Base-by-base conservation (phyloP, 1,140 invertebrate species). In the Drosophila carrolli region DNA sequence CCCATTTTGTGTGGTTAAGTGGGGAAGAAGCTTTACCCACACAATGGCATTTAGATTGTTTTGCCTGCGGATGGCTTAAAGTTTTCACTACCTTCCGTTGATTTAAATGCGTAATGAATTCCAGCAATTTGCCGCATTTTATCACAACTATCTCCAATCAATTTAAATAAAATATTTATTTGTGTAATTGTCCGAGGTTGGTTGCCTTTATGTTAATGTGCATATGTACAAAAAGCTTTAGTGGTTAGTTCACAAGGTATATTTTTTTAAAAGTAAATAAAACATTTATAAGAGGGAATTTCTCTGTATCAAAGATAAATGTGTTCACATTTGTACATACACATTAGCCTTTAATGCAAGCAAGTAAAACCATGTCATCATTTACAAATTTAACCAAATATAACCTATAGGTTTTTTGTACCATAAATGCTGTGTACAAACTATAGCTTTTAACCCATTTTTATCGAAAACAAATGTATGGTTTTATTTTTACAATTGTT, bases 1-100 rank as follows among this genome's bases (percentile, higher is more conserved):
- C 4, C 40, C 66, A 46, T 32, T 46, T 16, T 50, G 29, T 71
- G 68, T 41, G 65, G 65, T 71, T 70, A 57, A 41, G 37, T 29
- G 66, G 66, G 27, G 1, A 27, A 54, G 35, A 10, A 46, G 65
- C 51, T 48, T 48, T 37, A 29, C 37, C 50, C 29, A 43, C 37
- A 57, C 50, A 29, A 37, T 27, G 23, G 14, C 13, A 37, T 14
- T 35, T 29, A 37, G 8, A 8, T 47, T 35, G 7, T 48, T 35
- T 27, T 37, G 23, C 48, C 23, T 9, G 13, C 3, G 23, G 5
- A 29, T 6, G 14, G 13, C 51, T 57, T 41, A 48, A 71, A 57
- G 43, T 58, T 72, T 46, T 19, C 19, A 11, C 14, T 35, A 16
- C 16, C 16, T 35, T 19, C 2, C 16, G 43, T 71, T 7, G n/a